Evolutionary conservation across 2,113 vertebrate genomes (phyloP).

Genomic region (Channa argus): DNA sequence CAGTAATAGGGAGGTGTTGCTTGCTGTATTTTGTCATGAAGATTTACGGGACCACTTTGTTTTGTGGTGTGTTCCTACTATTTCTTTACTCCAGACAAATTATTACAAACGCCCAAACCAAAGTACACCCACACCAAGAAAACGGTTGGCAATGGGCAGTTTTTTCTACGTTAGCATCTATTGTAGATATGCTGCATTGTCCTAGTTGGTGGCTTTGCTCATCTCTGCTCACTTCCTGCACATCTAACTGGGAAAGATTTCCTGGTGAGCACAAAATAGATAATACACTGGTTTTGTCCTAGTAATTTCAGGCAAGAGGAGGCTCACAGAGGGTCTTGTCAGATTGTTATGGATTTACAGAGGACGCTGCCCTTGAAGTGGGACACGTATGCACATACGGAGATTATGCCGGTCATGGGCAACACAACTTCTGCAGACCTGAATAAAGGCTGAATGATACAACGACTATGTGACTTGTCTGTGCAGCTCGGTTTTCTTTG

Average conservation of each 20-base stretch:
- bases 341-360: conserved; percentile 34
- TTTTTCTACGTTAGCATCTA: neutral
- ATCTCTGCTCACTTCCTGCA: neutral
- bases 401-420: neutral
- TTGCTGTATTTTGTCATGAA: too few relatives aligned
- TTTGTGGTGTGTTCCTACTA: too few relatives aligned
- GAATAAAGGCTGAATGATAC: neutral
- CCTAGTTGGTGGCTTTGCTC: neutral
- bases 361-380: conserved; percentile 27
- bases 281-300: neutral
- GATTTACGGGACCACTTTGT: too few relatives aligned
- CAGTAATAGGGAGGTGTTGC: too few relatives aligned
- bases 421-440: neutral
- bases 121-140: neutral
- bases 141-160: neutral
- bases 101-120: too few relatives aligned
- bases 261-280: too few relatives aligned
- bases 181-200: neutral
- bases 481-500: neutral
- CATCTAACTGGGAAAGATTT: too few relatives aligned
- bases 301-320: neutral
- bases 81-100: too few relatives aligned
- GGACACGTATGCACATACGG: conserved; percentile 1
- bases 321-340: conserved; percentile 8
- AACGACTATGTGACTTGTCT: neutral